These are phyloP conservation scores for Odobenus rosmarus DNA, from an alignment of 2,113 vertebrate genomes.

Conservation along the genomic window DNA sequence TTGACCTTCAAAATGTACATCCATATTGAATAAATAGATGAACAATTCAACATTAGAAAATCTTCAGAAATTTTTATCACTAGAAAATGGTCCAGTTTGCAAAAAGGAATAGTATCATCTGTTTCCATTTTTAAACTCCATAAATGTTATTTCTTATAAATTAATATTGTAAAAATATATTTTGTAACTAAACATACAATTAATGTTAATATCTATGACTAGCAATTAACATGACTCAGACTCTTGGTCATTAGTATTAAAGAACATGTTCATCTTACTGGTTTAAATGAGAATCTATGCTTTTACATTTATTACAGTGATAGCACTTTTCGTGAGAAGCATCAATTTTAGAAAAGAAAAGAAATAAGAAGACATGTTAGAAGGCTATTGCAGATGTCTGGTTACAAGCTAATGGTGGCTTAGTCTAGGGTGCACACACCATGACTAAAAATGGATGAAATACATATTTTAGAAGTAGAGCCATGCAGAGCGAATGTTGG, in stretches of 20 bases:
- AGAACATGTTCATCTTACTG: neutral
- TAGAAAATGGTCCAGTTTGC: neutral
- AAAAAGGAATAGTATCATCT: neutral
- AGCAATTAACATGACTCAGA: neutral
- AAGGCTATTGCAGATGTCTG: neutral
- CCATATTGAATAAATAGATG: neutral
- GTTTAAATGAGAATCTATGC: neutral
- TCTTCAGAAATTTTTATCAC: neutral
- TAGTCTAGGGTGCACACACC: neutral
- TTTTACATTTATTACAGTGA: neutral
- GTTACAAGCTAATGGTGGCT: neutral
- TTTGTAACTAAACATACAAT: neutral
- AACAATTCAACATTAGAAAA: neutral
- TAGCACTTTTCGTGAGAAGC: neutral
- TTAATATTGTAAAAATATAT: neutral
- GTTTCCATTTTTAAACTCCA: neutral
- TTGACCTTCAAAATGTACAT: neutral
- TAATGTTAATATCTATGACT: neutral
- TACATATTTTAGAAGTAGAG: neutral
- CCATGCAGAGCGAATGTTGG: neutral
- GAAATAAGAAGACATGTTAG: neutral
- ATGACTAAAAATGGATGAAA: neutral
- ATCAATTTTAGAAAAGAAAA: neutral
- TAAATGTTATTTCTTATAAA: neutral
- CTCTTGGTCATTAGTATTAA: neutral